Evolutionary conservation across 2,797 vertebrate genomes (phyloP), one percentile per base, ranked within the genome.

Genomic region (Neosilurus mollespiculum): DNA sequence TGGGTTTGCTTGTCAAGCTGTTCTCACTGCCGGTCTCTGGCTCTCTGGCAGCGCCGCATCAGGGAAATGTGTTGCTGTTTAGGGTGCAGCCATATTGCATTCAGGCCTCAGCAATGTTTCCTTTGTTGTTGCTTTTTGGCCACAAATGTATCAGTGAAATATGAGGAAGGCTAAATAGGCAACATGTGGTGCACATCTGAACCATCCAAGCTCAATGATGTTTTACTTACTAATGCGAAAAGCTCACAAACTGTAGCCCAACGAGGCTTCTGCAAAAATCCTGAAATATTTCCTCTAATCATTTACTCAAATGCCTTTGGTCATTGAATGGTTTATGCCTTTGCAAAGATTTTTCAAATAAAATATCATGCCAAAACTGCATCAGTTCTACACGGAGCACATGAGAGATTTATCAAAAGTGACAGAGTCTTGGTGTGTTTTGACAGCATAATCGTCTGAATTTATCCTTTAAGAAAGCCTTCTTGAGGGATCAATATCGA

Each of bases 121-220:
- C 61, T 85, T 83, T 61, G 16, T 66, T 72, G 78, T 66, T 66
- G 64, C 76, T n/a, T 80, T 79, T 82, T 83, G 80, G 71, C 76
- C 71, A 26, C 66, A 82, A 80, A 85, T 80, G 53, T 83, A 84
- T 81, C 78, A 18, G 18, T 43, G 12, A 80, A 82, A 72, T 73
- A 16, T 58, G 65, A 43, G 22, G 34, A 51, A n/a, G 61, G 43
- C 66, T 80, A 76, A 73, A 75, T 34, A 67, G 72, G 66, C 79
- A 24, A 51, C 65, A 85, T 75, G 69, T 71, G 75, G 78, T 30
- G 37, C 14, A 14, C 62, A 75, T 81, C 72, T 88, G 61, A 49
- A 62, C 69, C 64, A 66, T 79, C 34, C 37, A 82, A 82, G 75
- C 75, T 72, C 34, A 24, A 51, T 69, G 62, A 56, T 69, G 49